phyloP scores from a whole-genome alignment of 2,888 invertebrate genomes.

The Acholoe squamosa region DNA sequence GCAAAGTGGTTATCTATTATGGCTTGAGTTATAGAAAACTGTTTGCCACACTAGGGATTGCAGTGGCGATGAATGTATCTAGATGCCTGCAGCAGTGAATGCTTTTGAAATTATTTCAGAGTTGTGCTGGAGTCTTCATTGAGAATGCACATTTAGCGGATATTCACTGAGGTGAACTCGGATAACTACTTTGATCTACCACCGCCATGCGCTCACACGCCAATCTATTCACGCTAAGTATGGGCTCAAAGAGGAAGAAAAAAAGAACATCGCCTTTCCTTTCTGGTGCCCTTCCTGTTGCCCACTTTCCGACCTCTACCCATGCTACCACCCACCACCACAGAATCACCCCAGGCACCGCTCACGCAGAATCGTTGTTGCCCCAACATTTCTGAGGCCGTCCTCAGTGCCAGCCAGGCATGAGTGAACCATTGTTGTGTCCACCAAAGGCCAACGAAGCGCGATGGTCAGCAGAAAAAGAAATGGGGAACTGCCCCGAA shows the following conservation, averaged over 20 bases:
- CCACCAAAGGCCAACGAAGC: not conserved
- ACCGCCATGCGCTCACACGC: not conserved
- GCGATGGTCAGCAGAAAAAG: not conserved
- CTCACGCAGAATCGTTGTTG: constrained; percentile 49
- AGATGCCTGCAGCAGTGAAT: not conserved
- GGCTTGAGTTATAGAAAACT: too few relatives aligned
- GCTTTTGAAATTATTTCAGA: not conserved
- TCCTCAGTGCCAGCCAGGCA: not conserved
- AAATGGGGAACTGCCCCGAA: not conserved
- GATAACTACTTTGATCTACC: not conserved
- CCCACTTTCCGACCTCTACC: not conserved
- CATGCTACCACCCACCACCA: not conserved
- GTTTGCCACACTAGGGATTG: not conserved
- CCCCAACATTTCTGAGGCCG: constrained; percentile 47
- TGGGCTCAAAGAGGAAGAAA: not conserved
- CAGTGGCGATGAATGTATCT: not conserved
- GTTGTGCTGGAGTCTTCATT: not conserved
- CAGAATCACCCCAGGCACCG: not conserved
- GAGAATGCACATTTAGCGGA: constrained; percentile 20
- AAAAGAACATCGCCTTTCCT: constrained; percentile 6
- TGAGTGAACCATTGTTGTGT: constrained; percentile 7
- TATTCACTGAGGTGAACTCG: not conserved
- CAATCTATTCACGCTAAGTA: not conserved
- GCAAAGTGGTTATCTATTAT: not conserved
- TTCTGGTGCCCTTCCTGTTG: not conserved